Base-by-base conservation (phyloP, 2,888 invertebrate species). In the Eutolmus rufibarbis region DNA sequence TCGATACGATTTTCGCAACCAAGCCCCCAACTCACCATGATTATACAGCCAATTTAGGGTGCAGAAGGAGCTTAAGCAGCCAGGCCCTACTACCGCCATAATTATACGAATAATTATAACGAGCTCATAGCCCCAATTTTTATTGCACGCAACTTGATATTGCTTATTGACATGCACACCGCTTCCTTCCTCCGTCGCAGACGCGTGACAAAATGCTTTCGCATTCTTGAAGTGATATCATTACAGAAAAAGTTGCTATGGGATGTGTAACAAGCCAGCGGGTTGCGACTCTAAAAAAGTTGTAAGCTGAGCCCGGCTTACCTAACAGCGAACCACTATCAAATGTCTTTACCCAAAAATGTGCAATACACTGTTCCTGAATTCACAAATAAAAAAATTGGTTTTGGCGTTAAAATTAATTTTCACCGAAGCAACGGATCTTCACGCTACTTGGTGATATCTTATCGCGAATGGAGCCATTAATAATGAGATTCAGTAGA, bases 141-240 rank as follows among this genome's bases (percentile, higher is more conserved):
- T 16, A 66, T 79, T 79, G 51, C 79, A 79, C 79, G 79, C 46
- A 79, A 79, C 46, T 46, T 79, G 79, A 79, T 79, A 79, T 51
- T 23, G 51, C 16, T 51, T 51, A 31, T 56, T 79, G 9, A 51
- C 46, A 79, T 79, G 51, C 28, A 79, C 51, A 34, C 46, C 79
- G 43, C 51, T 79, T 56, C 66, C 66, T 66, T 66, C 28, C 66
- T 66, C 2, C 28, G 31, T 12, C 56, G 12, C 16, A 31, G 43
- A 51, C 28, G 51, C 79, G 79, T 51, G 79, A 51, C 79, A 78
- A 78, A 23, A 8, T 46, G 78, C 78, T 19, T 16, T 78, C 66
- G 66, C 23, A 23, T 28, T 78, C 16, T 31, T 56, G 5, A 46
- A 46, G 31, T 79, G 51, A 79, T 79, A 79, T 79, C 46, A 78